Conservation (phyloP, 2,888 invertebrate genomes). For the Drosophila acutilabella region DNA sequence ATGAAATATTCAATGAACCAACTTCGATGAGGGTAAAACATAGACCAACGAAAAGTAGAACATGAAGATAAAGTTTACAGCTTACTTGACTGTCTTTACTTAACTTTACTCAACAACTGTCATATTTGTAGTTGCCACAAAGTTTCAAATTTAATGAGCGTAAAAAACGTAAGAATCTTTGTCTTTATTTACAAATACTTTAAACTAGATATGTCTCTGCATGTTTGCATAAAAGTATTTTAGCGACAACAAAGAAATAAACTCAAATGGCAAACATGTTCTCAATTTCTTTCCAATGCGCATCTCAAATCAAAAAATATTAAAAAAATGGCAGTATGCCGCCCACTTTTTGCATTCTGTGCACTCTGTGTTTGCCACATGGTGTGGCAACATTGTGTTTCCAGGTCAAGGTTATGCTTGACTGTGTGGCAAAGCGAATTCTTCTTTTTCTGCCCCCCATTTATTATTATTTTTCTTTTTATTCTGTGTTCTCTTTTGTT, state of each 20-base stretch:
- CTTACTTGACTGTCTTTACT: not conserved
- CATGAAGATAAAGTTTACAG: not conserved
- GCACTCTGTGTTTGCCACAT: conserved; percentile 30
- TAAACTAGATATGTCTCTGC: too few species aligned
- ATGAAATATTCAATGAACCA: not conserved
- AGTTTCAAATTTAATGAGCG: too few species aligned
- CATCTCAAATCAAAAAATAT: conserved; percentile 33
- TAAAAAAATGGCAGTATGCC: not conserved
- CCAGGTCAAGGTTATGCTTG: conserved; percentile 83
- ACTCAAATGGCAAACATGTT: conserved; percentile 74
- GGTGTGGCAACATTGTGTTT: conserved; percentile 70
- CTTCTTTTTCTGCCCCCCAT: conserved; percentile 7
- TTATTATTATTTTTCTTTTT: conserved; percentile 10
- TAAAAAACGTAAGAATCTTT: too few species aligned
- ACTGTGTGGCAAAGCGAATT: conserved; percentile 32
- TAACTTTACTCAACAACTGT: conserved; percentile 7
- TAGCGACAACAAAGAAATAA: conserved; percentile 11
- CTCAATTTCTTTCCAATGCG: conserved; percentile 41
- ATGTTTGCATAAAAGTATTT: too few species aligned
- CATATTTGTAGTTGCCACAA: too few species aligned
- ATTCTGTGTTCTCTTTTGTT: conserved; percentile 25
- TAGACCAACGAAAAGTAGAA: not conserved
- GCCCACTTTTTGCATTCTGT: conserved; percentile 28
- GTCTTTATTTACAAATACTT: too few species aligned
- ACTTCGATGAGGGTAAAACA: conserved; percentile 1